Conservation (phyloP, 2,113 vertebrate species). For the Monopterus albus region DNA sequence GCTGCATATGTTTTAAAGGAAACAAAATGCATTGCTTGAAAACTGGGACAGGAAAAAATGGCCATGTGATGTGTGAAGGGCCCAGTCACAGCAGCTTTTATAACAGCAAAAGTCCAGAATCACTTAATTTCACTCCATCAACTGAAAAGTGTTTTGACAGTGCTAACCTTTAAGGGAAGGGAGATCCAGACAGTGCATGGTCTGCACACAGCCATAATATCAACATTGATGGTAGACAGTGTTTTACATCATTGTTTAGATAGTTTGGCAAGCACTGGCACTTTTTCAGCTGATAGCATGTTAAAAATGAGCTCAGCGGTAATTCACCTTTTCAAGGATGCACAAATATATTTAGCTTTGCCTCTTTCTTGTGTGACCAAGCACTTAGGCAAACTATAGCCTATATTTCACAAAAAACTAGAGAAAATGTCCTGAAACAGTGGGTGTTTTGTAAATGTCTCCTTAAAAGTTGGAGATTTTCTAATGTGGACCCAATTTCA, state of each 20-base stretch:
- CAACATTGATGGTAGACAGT: no score
- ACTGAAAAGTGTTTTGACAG: no score
- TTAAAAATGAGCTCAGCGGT: neutral
- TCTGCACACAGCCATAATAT: no score
- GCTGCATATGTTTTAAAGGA: neutral
- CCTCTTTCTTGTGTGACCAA: neutral
- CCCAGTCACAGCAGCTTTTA: slow-evolving; percentile 2
- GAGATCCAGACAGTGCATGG: neutral
- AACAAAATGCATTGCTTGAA: slow-evolving; percentile 11
- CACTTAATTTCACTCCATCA: neutral
- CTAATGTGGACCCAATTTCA: neutral
- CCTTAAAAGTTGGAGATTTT: neutral
- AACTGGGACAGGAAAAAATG: neutral
- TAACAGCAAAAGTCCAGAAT: neutral
- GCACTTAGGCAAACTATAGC: neutral
- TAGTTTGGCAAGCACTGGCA: no score
- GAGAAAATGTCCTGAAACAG: neutral
- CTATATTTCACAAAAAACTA: no score
- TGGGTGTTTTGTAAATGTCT: neutral
- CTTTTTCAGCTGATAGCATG: no score
- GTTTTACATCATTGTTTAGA: no score
- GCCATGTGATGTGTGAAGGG: neutral
- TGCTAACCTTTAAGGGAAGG: no score
- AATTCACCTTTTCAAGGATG: neutral
- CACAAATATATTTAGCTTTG: no score